Percentiles rank a stretch among this genome's conserved stretches.
Conservation (phyloP, 37 sponge, comb jelly and placozoan species). For the Hormiphora californensis region DNA sequence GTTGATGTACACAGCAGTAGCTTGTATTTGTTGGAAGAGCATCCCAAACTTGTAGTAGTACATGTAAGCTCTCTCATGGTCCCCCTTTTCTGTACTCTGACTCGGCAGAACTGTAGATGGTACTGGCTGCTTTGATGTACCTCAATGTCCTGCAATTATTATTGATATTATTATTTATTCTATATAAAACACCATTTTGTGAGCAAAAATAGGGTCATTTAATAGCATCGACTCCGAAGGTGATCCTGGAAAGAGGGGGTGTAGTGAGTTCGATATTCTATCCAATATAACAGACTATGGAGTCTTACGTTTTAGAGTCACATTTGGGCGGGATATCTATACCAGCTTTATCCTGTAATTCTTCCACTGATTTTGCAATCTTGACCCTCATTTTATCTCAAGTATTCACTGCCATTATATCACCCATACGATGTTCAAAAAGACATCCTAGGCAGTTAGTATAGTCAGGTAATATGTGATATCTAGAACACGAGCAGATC, state of each 20-base stretch:
- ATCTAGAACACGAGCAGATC: too few relatives aligned
- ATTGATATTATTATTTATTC: background rate
- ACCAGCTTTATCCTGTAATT: slow-evolving; percentile 17
- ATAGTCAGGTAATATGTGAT: too few relatives aligned
- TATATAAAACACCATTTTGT: background rate
- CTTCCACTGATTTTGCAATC: slow-evolving; percentile 3
- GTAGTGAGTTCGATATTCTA: too few relatives aligned
- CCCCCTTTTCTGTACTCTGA: slow-evolving; percentile 15
- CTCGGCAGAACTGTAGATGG: background rate
- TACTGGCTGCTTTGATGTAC: slow-evolving; percentile 11
- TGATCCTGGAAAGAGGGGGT: too few relatives aligned
- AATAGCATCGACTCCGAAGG: too few relatives aligned
- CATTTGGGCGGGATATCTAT: background rate
- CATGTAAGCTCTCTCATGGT: background rate
- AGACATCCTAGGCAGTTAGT: too few relatives aligned
- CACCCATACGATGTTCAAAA: too few relatives aligned
- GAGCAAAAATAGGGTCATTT: too few relatives aligned
- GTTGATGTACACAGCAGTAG: background rate
- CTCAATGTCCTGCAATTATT: background rate
- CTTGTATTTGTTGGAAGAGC: background rate
- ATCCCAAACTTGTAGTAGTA: background rate
- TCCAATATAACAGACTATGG: background rate
- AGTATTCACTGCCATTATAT: too few relatives aligned
- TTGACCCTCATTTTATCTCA: too few relatives aligned
- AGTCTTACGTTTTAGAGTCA: background rate